These are phyloP conservation scores for Cebidichthys violaceus DNA, from an alignment of 2,113 vertebrate species.

Conservation along the genomic window DNA sequence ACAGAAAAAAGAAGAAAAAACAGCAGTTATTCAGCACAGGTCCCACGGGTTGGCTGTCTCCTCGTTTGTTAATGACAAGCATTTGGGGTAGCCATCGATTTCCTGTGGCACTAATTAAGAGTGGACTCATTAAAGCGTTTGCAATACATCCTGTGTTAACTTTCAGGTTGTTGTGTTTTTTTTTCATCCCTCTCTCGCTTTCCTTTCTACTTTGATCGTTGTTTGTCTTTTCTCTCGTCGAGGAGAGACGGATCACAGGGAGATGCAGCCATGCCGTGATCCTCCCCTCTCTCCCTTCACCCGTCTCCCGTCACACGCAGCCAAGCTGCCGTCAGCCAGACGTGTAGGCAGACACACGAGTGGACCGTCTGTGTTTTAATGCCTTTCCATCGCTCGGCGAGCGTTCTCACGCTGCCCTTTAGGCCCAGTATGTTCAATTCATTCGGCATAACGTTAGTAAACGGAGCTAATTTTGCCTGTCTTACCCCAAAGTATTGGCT, in stretches of 20 bases:
- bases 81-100: slow-evolving; percentile 79
- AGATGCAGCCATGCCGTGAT: slow-evolving; percentile 14
- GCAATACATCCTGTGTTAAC: slow-evolving; percentile 69
- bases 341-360: background rate
- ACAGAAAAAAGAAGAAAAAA: slow-evolving; percentile 44
- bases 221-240: slow-evolving; percentile 50
- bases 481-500: slow-evolving; percentile 42
- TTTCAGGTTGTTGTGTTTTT: slow-evolving; percentile 38
- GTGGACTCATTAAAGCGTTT: slow-evolving; percentile 80
- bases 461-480: slow-evolving; percentile 47
- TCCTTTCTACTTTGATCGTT: slow-evolving; percentile 45
- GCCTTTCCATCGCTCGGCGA: slow-evolving; percentile 20
- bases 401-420: slow-evolving; percentile 10
- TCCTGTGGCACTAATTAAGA: slow-evolving; percentile 82
- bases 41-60: slow-evolving; percentile 68
- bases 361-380: slow-evolving; percentile 1
- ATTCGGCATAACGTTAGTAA: slow-evolving; percentile 43
- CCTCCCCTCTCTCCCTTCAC: background rate
- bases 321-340: slow-evolving; percentile 2
- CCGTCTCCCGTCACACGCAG: background rate
- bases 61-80: slow-evolving; percentile 82
- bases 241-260: slow-evolving; percentile 30
- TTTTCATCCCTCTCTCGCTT: slow-evolving; percentile 11
- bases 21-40: slow-evolving; percentile 71
- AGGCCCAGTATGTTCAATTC: slow-evolving; percentile 44